phyloP scores from a whole-genome alignment of 2,113 vertebrate genomes.

The Sorex araneus region DNA sequence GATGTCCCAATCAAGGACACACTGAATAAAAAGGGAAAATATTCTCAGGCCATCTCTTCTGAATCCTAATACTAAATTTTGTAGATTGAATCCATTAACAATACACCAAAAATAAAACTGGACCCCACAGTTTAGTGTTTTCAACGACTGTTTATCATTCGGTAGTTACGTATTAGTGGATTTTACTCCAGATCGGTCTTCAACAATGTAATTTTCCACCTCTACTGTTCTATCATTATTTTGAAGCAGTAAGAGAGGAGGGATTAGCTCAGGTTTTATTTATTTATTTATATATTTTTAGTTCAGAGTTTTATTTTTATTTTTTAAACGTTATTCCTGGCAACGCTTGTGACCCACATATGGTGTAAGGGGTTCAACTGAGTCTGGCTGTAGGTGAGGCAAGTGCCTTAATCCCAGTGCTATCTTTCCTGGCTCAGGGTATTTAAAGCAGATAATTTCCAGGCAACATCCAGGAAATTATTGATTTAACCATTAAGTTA shows the following conservation, averaged over 20 bases:
- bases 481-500: slow-evolving; percentile 28
- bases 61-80: not conserved
- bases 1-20: not conserved
- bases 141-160: too few species aligned
- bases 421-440: not conserved
- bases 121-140: too few species aligned
- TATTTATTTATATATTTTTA: too few species aligned
- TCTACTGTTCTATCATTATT: not conserved
- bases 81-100: not conserved
- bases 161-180: not conserved
- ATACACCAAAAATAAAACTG: not conserved
- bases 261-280: too few species aligned
- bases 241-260: not conserved
- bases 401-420: not conserved
- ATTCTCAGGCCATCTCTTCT: not conserved
- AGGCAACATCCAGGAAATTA: not conserved
- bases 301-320: too few species aligned
- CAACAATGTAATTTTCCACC: not conserved
- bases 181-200: not conserved
- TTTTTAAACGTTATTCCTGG: too few species aligned
- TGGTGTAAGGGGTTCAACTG: too few species aligned
- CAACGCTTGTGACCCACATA: too few species aligned
- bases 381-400: too few species aligned
- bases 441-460: not conserved
- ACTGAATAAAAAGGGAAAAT: not conserved